Base-by-base conservation (phyloP, 2,888 invertebrate genomes). In the Drosophila yooni region DNA sequence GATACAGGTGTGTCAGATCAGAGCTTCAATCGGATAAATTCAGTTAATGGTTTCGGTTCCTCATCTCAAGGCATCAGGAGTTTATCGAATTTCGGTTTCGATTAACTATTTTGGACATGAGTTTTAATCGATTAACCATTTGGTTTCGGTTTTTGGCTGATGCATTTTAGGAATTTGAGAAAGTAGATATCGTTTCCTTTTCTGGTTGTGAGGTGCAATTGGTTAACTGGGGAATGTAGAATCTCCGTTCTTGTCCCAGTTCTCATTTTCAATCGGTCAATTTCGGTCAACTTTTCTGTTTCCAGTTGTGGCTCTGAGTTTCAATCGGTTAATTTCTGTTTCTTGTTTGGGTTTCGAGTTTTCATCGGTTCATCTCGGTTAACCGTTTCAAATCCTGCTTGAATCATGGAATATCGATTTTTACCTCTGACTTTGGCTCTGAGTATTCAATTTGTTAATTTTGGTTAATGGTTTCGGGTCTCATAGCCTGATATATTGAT, bases 21-120 rank as follows among this genome's bases (percentile, higher is more conserved):
- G 11, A 15, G 7, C 6, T 15, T 7, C 36, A 36, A 36, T 2
- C 36, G 36, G 15, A 36, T 36, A 6, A 15, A 33, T 10, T 33
- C 10, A 33, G 33, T 33, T 33, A 33, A 10, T 31, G 10, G 31
- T 31, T 31, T 31, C 31, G 31, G 31, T 10, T 31, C 0, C 31
- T 3, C 3, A 10, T n/a, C 18, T 40, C n/a, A n/a, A n/a, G 1
- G n/a, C n/a, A 40, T 43, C 40, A 18, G 18, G 7, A 2, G 18
- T 2, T 4, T 11, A 1, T 10, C 4, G 10, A n/a, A 11, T 0
- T 0, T 36, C 36, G 13, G 0, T 2, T 11, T 21, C 1, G n/a
- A 40, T n/a, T 0, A n/a, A n/a, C n/a, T 7, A 11, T 46, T 21
- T 21, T 7, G 7, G 21, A 1, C 13, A 7, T 7, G 7, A 25